These are phyloP conservation scores for Sminthurides aquaticus DNA, from an alignment of 2,888 invertebrate genomes.

Conservation along the genomic window DNA sequence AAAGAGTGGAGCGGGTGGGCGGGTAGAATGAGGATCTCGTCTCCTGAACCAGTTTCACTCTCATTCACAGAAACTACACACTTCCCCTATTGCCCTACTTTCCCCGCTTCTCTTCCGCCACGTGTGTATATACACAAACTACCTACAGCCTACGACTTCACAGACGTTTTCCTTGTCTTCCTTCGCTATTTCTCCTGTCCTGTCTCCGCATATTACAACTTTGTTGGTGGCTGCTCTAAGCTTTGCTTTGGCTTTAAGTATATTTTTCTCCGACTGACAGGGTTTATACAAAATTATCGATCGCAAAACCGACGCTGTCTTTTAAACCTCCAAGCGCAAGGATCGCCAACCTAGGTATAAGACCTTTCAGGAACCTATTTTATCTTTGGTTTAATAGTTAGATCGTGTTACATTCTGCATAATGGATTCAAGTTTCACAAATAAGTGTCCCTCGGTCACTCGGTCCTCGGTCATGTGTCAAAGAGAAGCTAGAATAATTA, in stretches of 20 bases:
- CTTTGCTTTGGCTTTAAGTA: too few species aligned
- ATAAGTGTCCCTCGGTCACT: background rate
- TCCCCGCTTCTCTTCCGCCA: background rate
- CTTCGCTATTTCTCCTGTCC: background rate
- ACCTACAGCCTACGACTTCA: background rate
- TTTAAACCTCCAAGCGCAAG: too few species aligned
- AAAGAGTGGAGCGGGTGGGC: background rate
- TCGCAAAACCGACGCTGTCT: too few species aligned
- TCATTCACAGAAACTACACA: background rate
- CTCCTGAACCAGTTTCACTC: background rate
- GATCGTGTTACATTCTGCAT: too few species aligned
- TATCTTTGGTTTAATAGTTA: too few species aligned
- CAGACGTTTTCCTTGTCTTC: background rate
- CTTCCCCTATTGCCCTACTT: constrained; percentile 4
- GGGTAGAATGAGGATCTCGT: background rate
- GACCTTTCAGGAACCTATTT: too few species aligned
- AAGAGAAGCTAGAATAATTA: background rate
- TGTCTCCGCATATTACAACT: background rate
- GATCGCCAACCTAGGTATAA: too few species aligned
- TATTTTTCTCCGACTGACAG: background rate
- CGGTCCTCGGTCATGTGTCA: background rate
- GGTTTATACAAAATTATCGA: background rate
- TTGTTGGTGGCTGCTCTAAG: background rate
- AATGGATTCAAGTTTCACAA: too few species aligned
- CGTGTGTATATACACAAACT: background rate